Conservation (phyloP, 2,113 vertebrate species). For the Halcyon senegalensis region DNA sequence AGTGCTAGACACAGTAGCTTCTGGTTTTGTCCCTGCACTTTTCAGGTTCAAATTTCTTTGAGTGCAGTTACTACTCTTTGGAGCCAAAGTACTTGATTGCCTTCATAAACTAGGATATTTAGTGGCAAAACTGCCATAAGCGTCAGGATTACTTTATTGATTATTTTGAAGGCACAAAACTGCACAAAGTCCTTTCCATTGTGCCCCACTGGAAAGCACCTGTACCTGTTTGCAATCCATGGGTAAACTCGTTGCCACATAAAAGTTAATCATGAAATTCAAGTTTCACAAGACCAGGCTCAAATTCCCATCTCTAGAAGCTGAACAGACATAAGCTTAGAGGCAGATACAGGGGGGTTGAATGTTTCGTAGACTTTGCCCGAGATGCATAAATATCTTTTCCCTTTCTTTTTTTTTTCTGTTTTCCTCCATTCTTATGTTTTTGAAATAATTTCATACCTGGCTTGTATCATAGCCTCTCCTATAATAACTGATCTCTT, state of each 20-base stretch:
- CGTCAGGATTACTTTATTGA: not conserved
- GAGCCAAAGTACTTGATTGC: conserved; percentile 16
- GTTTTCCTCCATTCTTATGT: not conserved
- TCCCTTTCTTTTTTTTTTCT: not conserved
- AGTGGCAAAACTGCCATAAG: not conserved
- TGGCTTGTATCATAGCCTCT: not conserved
- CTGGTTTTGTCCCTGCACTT: conserved; percentile 6
- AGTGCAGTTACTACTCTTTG: not conserved
- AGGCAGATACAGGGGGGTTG: not conserved
- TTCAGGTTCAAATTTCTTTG: conserved; percentile 1
- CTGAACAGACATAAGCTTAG: not conserved
- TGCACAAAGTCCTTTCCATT: not conserved
- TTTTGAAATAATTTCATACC: not conserved
- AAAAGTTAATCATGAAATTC: not conserved
- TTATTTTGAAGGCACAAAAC: not conserved
- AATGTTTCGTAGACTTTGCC: not conserved
- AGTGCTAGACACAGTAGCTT: not conserved
- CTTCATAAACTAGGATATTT: conserved; percentile 26
- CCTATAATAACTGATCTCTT: not conserved
- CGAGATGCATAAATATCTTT: not conserved
- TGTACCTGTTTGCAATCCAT: not conserved
- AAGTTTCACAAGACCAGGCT: not conserved
- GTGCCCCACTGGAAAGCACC: not conserved
- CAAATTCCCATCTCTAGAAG: not conserved
- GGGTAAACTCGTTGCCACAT: not conserved